Conservation (phyloP, 2,797 vertebrate species). For the Ibycter americanus region DNA sequence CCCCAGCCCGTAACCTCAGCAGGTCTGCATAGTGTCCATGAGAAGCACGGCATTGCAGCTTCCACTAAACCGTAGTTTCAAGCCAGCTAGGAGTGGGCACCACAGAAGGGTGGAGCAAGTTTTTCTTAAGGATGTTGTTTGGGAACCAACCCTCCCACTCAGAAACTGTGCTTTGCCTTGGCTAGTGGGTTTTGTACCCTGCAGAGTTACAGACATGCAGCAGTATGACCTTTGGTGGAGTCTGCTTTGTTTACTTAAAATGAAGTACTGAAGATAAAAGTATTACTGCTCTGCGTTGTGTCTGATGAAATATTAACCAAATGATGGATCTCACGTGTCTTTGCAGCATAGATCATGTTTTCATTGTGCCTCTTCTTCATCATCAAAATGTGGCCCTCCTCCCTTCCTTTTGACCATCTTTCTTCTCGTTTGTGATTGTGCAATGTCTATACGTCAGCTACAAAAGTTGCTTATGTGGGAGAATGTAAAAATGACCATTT, state of each 20-base stretch:
- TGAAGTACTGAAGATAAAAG: neutral
- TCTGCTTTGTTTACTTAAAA: neutral
- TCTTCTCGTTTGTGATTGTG: neutral
- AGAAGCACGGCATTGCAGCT: neutral
- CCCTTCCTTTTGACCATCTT: neutral
- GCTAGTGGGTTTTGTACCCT: neutral
- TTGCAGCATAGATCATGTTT: neutral
- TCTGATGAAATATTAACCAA: neutral
- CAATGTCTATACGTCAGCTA: neutral
- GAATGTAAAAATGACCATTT: neutral
- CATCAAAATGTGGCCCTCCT: neutral
- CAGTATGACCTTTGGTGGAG: neutral
- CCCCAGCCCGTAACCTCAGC: neutral
- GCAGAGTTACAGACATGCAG: neutral
- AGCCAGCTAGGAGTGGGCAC: neutral
- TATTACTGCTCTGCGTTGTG: neutral
- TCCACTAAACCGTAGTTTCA: neutral
- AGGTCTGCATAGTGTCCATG: accelerated
- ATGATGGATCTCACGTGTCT: accelerated
- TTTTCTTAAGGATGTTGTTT: neutral
- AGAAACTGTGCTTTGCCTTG: neutral
- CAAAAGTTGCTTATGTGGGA: neutral
- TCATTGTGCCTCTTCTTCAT: neutral
- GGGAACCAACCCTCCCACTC: neutral
- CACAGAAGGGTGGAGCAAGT: neutral